phyloP scores from a whole-genome alignment of 2,797 vertebrate species.

The Sebastes cheni region DNA sequence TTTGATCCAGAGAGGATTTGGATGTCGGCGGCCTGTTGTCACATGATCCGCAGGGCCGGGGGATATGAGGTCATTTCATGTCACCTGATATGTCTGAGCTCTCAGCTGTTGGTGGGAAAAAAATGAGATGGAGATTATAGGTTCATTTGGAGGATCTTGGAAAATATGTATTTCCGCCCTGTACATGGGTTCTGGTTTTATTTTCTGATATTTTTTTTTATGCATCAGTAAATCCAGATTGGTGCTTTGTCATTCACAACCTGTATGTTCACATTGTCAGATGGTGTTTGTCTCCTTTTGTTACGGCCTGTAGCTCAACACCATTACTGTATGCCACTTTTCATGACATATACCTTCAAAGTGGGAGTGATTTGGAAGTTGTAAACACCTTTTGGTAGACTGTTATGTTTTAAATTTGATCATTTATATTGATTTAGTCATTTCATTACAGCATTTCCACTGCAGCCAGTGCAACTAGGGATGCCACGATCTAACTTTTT shows the following conservation, averaged over 20 bases:
- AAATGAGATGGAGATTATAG: slow-evolving; percentile 63
- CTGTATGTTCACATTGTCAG: slow-evolving; percentile 9
- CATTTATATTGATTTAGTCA: neutral
- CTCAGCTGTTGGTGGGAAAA: slow-evolving; percentile 61
- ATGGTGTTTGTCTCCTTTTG: slow-evolving; percentile 9
- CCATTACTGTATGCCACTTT: neutral
- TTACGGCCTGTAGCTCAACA: neutral
- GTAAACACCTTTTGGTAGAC: neutral
- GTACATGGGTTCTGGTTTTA: slow-evolving; percentile 38
- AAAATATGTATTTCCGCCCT: slow-evolving; percentile 41
- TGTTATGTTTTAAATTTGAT: neutral
- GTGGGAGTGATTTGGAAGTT: neutral
- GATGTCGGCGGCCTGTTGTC: slow-evolving; percentile 60
- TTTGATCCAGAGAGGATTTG: slow-evolving; percentile 75
- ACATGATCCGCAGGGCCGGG: slow-evolving; percentile 58
- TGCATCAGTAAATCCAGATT: slow-evolving; percentile 37
- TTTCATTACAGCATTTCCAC: neutral
- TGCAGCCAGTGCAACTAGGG: neutral
- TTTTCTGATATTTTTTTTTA: neutral
- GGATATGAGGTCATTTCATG: slow-evolving; percentile 58
- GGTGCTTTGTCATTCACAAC: slow-evolving; percentile 28
- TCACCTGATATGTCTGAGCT: slow-evolving; percentile 73
- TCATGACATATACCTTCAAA: slow-evolving; percentile 1
- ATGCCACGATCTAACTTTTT: no score
- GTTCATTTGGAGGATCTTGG: slow-evolving; percentile 59